Conservation (phyloP, 2,888 invertebrate genomes). For the Mactromeris polynyma region DNA sequence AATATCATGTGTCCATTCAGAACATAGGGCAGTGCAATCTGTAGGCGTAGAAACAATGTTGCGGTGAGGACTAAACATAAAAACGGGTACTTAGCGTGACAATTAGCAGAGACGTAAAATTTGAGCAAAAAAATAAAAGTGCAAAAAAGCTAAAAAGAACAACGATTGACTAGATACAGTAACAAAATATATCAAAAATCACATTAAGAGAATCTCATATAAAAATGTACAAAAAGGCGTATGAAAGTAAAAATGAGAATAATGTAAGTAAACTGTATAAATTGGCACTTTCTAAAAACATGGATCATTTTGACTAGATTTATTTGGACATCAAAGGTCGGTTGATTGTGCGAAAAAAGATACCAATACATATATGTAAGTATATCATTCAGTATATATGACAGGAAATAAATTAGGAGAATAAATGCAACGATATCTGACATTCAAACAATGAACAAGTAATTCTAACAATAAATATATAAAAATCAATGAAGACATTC, state of each 20-base stretch:
- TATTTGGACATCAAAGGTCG: not conserved
- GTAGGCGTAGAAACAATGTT: too few relatives aligned
- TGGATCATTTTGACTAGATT: not conserved
- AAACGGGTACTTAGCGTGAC: not conserved
- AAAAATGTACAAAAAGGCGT: not conserved
- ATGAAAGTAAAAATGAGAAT: constrained; percentile 4
- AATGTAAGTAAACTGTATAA: not conserved
- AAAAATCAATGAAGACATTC: not conserved
- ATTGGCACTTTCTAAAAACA: not conserved
- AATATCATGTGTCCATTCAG: too few relatives aligned
- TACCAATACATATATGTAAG: not conserved
- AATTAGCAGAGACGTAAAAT: not conserved
- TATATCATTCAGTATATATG: not conserved
- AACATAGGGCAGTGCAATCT: too few relatives aligned
- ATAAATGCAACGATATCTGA: not conserved
- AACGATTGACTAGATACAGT: not conserved
- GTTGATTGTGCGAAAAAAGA: not conserved
- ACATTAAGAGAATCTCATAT: not conserved
- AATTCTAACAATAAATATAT: not conserved
- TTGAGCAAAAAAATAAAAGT: constrained; percentile 13
- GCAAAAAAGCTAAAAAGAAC: not conserved
- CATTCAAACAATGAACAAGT: not conserved
- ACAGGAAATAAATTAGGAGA: not conserved
- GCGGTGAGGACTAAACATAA: not conserved
- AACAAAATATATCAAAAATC: not conserved